Conservation (phyloP, 1,140 invertebrate species). For the Vollenhovia emeryi region DNA sequence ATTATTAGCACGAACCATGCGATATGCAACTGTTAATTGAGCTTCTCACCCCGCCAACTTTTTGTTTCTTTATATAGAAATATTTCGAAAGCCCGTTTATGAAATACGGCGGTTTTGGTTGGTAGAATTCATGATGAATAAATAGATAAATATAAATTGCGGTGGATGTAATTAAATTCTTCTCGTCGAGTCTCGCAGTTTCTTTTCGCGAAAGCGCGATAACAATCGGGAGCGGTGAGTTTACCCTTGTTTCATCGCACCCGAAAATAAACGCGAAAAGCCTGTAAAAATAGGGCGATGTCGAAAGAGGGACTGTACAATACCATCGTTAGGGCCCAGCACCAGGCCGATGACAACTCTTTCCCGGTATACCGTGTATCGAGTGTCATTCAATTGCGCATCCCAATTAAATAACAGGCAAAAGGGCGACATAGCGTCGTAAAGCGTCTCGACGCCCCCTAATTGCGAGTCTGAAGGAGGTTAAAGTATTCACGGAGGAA, state of each 20-base stretch:
- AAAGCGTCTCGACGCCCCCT: conserved; percentile 81
- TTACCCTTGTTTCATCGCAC: conserved; percentile 28
- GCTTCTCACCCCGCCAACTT: background rate
- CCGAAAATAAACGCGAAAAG: conserved; percentile 53
- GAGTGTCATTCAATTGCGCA: conserved; percentile 85
- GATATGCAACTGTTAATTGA: background rate
- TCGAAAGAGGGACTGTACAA: conserved; percentile 71
- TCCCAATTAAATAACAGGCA: conserved; percentile 86
- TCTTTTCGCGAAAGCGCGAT: background rate
- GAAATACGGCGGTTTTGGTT: background rate
- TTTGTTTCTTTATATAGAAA: background rate
- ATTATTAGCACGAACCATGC: background rate
- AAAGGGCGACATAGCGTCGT: conserved; percentile 85
- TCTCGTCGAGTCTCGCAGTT: background rate
- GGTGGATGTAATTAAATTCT: conserved; percentile 17
- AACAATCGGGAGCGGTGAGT: background rate
- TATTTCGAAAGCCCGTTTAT: background rate
- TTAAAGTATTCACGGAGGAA: conserved; percentile 49
- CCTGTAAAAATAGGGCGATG: conserved; percentile 61
- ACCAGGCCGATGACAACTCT: conserved; percentile 77
- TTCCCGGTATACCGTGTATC: conserved; percentile 76
- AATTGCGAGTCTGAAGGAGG: conserved; percentile 81
- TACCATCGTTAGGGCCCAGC: conserved; percentile 73
- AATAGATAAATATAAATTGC: background rate
- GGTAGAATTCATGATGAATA: background rate